A percentile compares a stretch with the other conserved stretches of the same genome.
phyloP scores from a whole-genome alignment of 2,797 vertebrate species.

The Hypotaenidia philippensis region DNA sequence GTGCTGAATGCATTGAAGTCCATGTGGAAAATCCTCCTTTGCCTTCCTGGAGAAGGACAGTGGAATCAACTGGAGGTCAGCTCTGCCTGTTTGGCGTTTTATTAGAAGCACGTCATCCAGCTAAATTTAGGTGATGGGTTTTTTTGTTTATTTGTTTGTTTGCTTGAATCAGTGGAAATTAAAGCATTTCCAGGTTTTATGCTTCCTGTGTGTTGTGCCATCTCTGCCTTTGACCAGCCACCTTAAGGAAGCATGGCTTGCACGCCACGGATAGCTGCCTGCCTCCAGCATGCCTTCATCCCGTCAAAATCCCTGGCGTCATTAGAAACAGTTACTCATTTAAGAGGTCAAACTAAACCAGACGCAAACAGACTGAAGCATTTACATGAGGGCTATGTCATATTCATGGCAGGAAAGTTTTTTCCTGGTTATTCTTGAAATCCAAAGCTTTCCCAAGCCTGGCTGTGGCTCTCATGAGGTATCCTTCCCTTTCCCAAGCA shows the following conservation, averaged over 20 bases:
- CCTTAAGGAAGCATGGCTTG: neutral
- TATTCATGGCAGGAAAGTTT: neutral
- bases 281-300: neutral
- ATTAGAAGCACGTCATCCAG: neutral
- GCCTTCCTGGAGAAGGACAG: rapidly evolving
- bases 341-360: neutral
- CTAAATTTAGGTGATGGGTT: neutral
- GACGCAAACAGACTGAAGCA: neutral
- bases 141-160: neutral
- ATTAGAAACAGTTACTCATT: neutral
- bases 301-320: neutral
- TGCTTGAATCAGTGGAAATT: neutral
- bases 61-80: neutral
- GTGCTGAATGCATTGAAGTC: neutral
- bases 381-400: neutral
- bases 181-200: neutral
- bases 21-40: neutral
- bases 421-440: neutral
- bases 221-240: neutral
- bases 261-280: neutral
- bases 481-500: neutral
- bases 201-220: neutral
- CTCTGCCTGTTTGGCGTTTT: neutral
- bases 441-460: neutral
- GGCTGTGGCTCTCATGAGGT: neutral